Evolutionary conservation across 2,888 invertebrate species (phyloP), one percentile per base, ranked within the genome.

Genomic region (Philereme vetulata): DNA sequence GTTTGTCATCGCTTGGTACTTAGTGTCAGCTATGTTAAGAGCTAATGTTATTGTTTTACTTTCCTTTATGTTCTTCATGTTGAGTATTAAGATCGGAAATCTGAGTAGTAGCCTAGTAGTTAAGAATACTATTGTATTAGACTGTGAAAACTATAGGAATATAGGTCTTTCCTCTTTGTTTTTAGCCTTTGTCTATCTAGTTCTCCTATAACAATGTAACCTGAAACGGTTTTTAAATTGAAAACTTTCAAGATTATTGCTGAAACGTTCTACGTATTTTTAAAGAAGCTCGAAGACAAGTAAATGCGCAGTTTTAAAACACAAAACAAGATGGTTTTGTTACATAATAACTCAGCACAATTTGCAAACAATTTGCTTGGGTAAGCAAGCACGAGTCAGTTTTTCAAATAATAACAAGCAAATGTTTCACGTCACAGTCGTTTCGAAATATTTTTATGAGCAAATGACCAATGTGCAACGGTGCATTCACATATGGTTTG

Each of bases 401-500:
- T 60, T 57, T 54, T 62, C 55, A 65, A 45, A 59, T 60, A 58
- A 38, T 40, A 68, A 63, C 60, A 60, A 63, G 55, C 48, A 50
- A 59, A 55, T 55, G 51, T 53, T 64, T 46, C 51, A 58, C 50
- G 50, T 60, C 43, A 60, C 64, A 51, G 54, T 42, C 51, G 44
- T 66, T 70, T 59, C 55, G 60, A 65, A 65, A 65, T 70, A 43
- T 64, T 66, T 68, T 64, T 66, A 67, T 57, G 67, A 48, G 54
- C 53, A 65, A 66, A 52, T 59, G 60, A 64, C 65, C 61, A 71
- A 65, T 65, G 70, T 74, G 73, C 77, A 84, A 80, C 82, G 81
- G 77, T 82, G 81, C 77, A 77, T 81, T 77, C 70, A 74, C 76
- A 79, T 78, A 76, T 77, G 38, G 70, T 62, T 72, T 73, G 75